A percentile compares a stretch with the other conserved stretches of the same genome.
phyloP scores from a whole-genome alignment of 2,113 vertebrate species.

The Galemys pyrenaicus region DNA sequence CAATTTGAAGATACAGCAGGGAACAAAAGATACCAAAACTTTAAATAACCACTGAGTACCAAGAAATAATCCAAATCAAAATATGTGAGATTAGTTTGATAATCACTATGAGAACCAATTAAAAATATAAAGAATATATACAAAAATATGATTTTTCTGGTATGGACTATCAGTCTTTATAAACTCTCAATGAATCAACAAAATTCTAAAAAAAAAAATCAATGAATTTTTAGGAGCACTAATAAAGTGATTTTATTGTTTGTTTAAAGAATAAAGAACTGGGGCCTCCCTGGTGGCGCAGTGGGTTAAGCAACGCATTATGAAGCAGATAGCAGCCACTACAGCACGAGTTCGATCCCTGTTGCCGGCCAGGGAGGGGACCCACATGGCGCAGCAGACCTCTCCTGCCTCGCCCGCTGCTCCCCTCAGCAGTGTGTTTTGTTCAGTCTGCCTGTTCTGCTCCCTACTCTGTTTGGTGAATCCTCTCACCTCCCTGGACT shows the following conservation, averaged over 20 bases:
- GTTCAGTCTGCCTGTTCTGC: too few relatives aligned
- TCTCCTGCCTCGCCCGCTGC: too few relatives aligned
- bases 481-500: too few relatives aligned
- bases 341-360: too few relatives aligned
- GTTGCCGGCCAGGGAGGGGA: too few relatives aligned
- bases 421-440: too few relatives aligned
- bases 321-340: too few relatives aligned
- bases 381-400: too few relatives aligned
- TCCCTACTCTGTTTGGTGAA: too few relatives aligned
- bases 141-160: not conserved
- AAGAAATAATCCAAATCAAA: not conserved
- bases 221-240: not conserved
- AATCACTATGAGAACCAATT: not conserved
- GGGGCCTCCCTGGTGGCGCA: too few relatives aligned
- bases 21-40: not conserved
- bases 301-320: too few relatives aligned
- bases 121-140: constrained; percentile 22
- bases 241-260: constrained; percentile 27
- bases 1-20: not conserved
- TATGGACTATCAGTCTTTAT: not conserved
- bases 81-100: not conserved
- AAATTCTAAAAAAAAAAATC: constrained; percentile 18
- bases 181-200: constrained; percentile 10
- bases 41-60: not conserved
- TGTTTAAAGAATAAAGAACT: not conserved